These are phyloP conservation scores for Platysteira castanea DNA, from an alignment of 2,113 vertebrate genomes.

Conservation along the genomic window DNA sequence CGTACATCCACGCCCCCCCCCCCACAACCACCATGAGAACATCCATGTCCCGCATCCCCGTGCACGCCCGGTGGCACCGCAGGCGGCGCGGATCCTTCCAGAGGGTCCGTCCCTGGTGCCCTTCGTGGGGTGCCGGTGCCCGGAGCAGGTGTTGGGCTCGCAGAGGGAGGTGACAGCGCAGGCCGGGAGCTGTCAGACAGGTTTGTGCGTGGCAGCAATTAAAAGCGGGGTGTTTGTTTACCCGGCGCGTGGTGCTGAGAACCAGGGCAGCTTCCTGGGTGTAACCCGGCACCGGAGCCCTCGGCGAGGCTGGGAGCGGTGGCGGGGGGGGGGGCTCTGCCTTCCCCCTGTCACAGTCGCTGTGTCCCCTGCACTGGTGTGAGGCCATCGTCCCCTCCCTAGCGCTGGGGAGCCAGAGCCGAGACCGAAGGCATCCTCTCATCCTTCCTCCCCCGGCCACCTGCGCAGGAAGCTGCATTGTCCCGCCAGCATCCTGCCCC, in stretches of 20 bases:
- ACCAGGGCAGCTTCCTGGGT: conserved; percentile 54
- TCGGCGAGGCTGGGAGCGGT: background rate
- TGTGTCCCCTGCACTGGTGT: accelerated
- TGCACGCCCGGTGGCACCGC: background rate
- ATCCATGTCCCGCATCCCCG: background rate
- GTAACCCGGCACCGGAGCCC: background rate
- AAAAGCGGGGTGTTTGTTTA: conserved; percentile 62
- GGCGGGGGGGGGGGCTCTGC: background rate
- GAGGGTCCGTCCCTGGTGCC: background rate
- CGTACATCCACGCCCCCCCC: background rate
- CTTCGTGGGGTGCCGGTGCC: background rate
- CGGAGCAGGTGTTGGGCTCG: conserved; percentile 8
- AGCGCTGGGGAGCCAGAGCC: background rate
- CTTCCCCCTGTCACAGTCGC: background rate
- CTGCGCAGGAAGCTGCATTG: conserved; percentile 59
- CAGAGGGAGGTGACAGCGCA: conserved; percentile 41
- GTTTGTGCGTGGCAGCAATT: conserved; percentile 64
- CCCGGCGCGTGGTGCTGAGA: conserved; percentile 33
- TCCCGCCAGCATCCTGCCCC: conserved; percentile 14
- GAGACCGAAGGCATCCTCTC: background rate
- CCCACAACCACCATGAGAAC: background rate
- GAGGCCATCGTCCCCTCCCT: background rate
- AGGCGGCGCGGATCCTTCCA: background rate
- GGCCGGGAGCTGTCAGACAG: conserved; percentile 58
- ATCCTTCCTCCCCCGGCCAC: conserved; percentile 28